Evolutionary conservation across 1,140 invertebrate species (phyloP).

Genomic region (Magallana ariakensis): DNA sequence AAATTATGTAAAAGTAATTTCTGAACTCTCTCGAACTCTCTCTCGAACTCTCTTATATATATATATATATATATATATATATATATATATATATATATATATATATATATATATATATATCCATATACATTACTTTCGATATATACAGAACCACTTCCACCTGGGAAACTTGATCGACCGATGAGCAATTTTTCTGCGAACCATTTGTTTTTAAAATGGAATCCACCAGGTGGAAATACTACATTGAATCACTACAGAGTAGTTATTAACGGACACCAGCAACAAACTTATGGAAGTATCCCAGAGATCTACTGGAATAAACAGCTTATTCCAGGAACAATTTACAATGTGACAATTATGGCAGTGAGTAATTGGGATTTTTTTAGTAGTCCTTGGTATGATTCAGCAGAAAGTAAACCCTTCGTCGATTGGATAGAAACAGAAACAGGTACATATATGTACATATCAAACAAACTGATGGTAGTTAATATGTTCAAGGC

Average conservation of each 20-base stretch:
- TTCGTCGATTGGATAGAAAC: background rate
- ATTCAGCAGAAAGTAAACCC: background rate
- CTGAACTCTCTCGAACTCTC: no score
- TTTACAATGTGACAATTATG: background rate
- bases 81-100: no score
- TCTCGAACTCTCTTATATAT: no score
- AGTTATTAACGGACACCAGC: background rate
- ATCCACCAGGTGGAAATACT: background rate
- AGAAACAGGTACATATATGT: background rate
- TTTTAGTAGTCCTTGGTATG: background rate
- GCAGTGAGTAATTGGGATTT: background rate
- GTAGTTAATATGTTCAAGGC: no score
- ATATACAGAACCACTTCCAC: background rate
- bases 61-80: no score
- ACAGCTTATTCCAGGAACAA: background rate
- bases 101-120: no score
- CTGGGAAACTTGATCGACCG: background rate
- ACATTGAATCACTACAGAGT: background rate
- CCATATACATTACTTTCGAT: no score
- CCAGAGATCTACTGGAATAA: background rate
- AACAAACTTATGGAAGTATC: background rate
- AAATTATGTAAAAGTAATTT: no score
- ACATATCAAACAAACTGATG: background rate
- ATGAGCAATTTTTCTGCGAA: background rate
- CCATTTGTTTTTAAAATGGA: background rate